Conservation (phyloP, 2,888 invertebrate species). For the Himalopsyche kuldschensis region DNA sequence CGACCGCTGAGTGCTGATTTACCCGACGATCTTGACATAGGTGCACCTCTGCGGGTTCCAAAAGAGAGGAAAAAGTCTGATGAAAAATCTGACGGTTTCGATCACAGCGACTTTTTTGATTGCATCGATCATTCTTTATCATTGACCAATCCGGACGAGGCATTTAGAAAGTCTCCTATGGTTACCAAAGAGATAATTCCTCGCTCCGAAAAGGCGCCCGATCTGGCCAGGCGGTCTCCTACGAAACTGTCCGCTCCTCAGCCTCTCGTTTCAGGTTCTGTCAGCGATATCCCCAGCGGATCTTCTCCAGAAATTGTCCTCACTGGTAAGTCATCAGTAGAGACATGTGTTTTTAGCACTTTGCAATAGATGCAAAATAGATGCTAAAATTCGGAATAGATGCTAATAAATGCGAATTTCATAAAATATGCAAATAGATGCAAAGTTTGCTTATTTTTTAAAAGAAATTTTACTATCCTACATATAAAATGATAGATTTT, state of each 20-base stretch:
- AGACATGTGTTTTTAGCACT: too few relatives aligned
- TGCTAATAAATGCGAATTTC: too few relatives aligned
- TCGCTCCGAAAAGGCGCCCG: constrained; percentile 43
- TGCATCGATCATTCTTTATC: constrained; percentile 59
- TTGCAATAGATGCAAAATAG: too few relatives aligned
- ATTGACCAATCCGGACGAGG: constrained; percentile 57
- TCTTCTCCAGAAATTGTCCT: constrained; percentile 68
- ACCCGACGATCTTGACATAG: constrained; percentile 56
- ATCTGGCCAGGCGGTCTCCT: constrained; percentile 48
- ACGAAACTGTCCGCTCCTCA: constrained; percentile 52
- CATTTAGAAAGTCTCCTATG: constrained; percentile 55
- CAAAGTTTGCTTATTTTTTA: too few relatives aligned
- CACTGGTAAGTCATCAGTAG: constrained; percentile 45
- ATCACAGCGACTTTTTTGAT: constrained; percentile 59
- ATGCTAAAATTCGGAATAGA: too few relatives aligned
- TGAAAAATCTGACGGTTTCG: constrained; percentile 58
- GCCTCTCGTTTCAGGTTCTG: constrained; percentile 61
- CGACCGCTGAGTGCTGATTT: constrained; percentile 46
- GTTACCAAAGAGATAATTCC: constrained; percentile 46
- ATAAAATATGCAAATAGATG: too few relatives aligned
- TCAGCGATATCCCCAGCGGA: constrained; percentile 65
- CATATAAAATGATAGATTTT: too few relatives aligned
- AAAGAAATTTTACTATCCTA: too few relatives aligned
- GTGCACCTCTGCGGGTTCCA: constrained; percentile 52
- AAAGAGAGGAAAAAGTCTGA: constrained; percentile 58